Evolutionary conservation across 2,888 invertebrate species (phyloP).

Genomic region (Brenthis daphne): DNA sequence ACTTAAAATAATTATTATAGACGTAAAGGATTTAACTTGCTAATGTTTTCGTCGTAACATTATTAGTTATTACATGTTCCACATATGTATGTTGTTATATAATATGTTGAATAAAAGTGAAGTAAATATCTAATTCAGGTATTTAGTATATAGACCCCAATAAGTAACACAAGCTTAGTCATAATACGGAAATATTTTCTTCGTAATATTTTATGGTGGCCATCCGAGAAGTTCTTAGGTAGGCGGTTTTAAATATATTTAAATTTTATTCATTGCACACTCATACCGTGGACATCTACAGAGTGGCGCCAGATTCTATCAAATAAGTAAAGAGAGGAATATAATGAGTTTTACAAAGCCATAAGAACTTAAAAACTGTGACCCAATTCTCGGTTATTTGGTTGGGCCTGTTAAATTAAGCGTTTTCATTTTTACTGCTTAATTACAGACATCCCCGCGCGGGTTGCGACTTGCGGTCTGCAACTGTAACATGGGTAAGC

Average conservation of each 20-base stretch:
- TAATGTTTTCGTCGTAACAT: no score
- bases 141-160: no score
- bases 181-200: neutral
- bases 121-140: no score
- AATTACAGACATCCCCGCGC: conserved; percentile 9
- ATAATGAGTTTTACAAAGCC: conserved; percentile 15
- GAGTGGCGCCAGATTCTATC: conserved; percentile 3
- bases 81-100: no score
- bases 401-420: conserved; percentile 13
- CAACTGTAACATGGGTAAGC: conserved; percentile 7
- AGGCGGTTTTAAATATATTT: conserved; percentile 14
- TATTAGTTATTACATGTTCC: no score
- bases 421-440: conserved; percentile 16
- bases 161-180: neutral
- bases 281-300: neutral
- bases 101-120: no score
- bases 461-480: neutral
- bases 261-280: conserved; percentile 17
- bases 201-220: neutral
- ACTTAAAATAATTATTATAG: no score
- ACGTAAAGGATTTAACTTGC: no score
- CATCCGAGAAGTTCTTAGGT: neutral
- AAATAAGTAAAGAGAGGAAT: neutral
- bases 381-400: conserved; percentile 8
- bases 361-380: conserved; percentile 19